These are phyloP conservation scores for Daubentonia madagascariensis DNA, from an alignment of 2,113 vertebrate genomes.

Conservation along the genomic window DNA sequence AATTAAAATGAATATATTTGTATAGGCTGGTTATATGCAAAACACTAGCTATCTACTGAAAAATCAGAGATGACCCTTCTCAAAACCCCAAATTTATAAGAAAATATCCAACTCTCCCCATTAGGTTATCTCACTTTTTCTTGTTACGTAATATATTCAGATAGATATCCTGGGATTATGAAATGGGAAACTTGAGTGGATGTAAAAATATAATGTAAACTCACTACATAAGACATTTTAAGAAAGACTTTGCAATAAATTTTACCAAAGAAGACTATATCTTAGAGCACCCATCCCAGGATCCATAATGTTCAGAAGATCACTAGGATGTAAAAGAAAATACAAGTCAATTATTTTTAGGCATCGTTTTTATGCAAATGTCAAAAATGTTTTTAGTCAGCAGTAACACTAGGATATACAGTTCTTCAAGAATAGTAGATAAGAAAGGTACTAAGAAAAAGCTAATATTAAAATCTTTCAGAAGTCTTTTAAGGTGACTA, in stretches of 20 bases:
- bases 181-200: background rate
- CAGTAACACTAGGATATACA: background rate
- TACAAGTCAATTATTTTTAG: background rate
- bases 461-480: background rate
- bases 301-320: background rate
- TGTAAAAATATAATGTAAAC: background rate
- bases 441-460: background rate
- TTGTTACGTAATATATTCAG: background rate
- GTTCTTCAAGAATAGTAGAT: background rate
- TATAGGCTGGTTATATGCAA: background rate
- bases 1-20: conserved; percentile 36
- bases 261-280: background rate
- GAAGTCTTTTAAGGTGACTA: background rate
- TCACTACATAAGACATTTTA: background rate
- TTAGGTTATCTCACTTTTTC: background rate
- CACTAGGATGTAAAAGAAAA: background rate
- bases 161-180: background rate
- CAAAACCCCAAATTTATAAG: background rate
- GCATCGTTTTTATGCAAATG: background rate
- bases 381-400: background rate
- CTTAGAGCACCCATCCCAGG: background rate
- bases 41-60: background rate
- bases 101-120: background rate
- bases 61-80: background rate
- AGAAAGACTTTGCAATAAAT: background rate